These are phyloP conservation scores for Toxotes jaculatrix DNA, from an alignment of 2,113 vertebrate species.

Conservation along the genomic window DNA sequence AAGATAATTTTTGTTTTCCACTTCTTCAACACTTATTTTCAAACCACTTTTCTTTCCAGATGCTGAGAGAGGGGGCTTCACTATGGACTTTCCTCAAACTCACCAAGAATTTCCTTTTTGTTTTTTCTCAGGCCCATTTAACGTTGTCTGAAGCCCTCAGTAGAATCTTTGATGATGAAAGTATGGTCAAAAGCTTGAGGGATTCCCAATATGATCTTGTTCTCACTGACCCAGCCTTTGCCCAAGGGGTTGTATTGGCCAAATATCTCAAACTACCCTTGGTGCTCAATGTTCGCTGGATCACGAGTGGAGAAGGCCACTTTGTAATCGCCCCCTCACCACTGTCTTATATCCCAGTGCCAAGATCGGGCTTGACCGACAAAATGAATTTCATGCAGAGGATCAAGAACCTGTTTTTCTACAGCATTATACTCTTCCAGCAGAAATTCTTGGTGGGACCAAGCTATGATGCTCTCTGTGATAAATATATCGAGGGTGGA, in stretches of 20 bases:
- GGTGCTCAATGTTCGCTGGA: conserved; percentile 84
- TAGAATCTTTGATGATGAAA: conserved; percentile 57
- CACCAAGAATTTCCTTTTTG: conserved; percentile 57
- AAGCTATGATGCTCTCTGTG: conserved; percentile 71
- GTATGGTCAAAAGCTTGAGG: conserved; percentile 44
- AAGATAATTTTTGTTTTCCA: background rate
- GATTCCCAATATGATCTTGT: conserved; percentile 79
- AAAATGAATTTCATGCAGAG: conserved; percentile 82
- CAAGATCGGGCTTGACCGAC: conserved; percentile 79
- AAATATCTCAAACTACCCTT: conserved; percentile 81
- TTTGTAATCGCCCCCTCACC: conserved; percentile 80
- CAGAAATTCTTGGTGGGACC: conserved; percentile 68
- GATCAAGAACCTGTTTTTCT: conserved; percentile 73
- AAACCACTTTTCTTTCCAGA: conserved; percentile 42
- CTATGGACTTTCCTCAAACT: conserved; percentile 59
- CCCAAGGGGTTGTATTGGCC: conserved; percentile 73
- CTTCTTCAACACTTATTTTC: background rate
- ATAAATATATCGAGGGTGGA: conserved; percentile 74
- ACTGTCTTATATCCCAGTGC: conserved; percentile 80
- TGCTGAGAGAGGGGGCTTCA: conserved; percentile 33
- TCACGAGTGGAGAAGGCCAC: conserved; percentile 78
- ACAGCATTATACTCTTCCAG: conserved; percentile 59
- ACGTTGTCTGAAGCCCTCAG: conserved; percentile 27
- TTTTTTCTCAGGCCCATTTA: background rate
- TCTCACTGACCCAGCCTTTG: conserved; percentile 79